These are phyloP conservation scores for Acronicta aceris DNA, from an alignment of 2,888 invertebrate genomes.

Conservation along the genomic window DNA sequence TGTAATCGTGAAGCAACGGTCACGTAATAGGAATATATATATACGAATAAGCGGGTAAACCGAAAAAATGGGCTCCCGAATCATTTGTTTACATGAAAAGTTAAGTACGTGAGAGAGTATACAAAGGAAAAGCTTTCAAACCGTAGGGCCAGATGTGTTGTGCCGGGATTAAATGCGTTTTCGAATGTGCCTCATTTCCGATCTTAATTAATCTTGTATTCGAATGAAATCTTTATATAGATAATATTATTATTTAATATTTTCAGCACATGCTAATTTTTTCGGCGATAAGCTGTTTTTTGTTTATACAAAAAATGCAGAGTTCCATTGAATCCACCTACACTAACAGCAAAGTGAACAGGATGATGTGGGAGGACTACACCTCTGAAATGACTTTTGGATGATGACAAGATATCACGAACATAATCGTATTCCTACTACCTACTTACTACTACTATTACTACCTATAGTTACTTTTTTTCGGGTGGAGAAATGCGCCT, in stretches of 20 bases:
- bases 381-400: too few species aligned
- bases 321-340: slow-evolving; percentile 10
- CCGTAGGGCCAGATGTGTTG: slow-evolving; percentile 31
- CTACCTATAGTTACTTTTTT: too few species aligned
- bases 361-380: neutral
- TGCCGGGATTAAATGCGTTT: slow-evolving; percentile 4
- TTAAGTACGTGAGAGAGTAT: slow-evolving; percentile 57
- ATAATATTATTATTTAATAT: neutral
- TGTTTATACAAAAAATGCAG: slow-evolving; percentile 4
- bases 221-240: neutral
- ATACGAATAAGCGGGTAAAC: slow-evolving; percentile 31
- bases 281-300: slow-evolving; percentile 6
- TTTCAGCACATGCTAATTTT: neutral
- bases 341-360: slow-evolving; percentile 12
- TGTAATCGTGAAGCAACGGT: slow-evolving; percentile 30
- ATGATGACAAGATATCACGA: too few species aligned
- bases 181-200: slow-evolving; percentile 19
- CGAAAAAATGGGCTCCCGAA: slow-evolving; percentile 46
- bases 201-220: slow-evolving; percentile 33
- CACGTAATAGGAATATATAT: slow-evolving; percentile 31
- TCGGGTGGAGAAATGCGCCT: too few species aligned
- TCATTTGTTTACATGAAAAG: slow-evolving; percentile 61
- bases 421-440: too few species aligned
- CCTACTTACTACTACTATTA: too few species aligned
- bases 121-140: slow-evolving; percentile 53